Conservation (phyloP, 2,888 invertebrate species). For the Brachynemurus nebulosus region DNA sequence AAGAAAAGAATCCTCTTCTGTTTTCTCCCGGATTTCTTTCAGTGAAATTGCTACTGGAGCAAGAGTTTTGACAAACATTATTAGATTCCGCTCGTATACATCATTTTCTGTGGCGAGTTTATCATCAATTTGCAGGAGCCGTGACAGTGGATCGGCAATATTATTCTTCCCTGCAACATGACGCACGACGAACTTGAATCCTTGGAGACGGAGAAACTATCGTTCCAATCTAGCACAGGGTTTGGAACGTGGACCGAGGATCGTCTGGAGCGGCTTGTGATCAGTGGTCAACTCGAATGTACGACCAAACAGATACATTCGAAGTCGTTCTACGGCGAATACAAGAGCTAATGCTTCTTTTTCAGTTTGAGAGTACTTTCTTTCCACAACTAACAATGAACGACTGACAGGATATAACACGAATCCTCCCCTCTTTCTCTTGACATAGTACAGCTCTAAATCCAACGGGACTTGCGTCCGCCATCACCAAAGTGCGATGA, state of each 20-base stretch:
- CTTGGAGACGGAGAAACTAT: conserved; percentile 24
- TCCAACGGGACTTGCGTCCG: too few relatives aligned
- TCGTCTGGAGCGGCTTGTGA: conserved; percentile 26
- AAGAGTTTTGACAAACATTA: not conserved
- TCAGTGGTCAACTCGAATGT: conserved; percentile 25
- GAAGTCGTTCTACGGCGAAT: conserved; percentile 25
- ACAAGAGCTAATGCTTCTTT: conserved; percentile 23
- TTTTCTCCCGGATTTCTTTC: too few relatives aligned
- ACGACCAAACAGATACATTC: conserved; percentile 25
- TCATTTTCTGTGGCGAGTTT: not conserved
- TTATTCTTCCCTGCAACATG: not conserved
- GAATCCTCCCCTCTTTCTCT: not conserved
- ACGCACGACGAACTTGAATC: not conserved
- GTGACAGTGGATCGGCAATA: too few relatives aligned
- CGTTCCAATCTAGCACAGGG: conserved; percentile 25
- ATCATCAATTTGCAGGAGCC: too few relatives aligned
- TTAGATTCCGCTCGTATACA: not conserved
- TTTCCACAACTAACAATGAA: conserved; percentile 2
- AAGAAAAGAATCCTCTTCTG: too few relatives aligned
- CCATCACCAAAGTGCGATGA: too few relatives aligned
- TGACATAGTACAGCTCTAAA: too few relatives aligned
- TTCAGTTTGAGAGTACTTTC: conserved; percentile 20
- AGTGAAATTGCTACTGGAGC: too few relatives aligned
- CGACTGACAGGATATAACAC: not conserved
- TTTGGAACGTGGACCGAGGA: conserved; percentile 23